Evolutionary conservation across 2,888 invertebrate species (phyloP), one percentile per base, ranked within the genome.

Genomic region (Gymnosoma rotundatum): DNA sequence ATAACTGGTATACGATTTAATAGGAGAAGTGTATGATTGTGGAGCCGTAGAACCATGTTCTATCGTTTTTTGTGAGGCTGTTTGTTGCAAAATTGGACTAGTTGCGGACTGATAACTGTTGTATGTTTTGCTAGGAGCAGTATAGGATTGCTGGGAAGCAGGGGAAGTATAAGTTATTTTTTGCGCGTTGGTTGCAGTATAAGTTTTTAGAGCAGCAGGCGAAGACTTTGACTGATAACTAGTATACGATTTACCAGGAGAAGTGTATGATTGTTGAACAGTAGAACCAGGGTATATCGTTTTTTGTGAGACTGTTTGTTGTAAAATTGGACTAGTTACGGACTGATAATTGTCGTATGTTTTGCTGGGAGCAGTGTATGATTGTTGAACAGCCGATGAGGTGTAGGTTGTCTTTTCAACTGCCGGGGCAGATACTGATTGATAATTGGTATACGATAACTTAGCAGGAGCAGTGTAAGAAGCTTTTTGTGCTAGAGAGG

Each of bases 51-150:
- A n/a, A n/a, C n/a, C n/a, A n/a, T n/a, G n/a, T n/a, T n/a, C n/a
- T n/a, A n/a, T n/a, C n/a, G 75, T 10, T 75, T 58, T 2, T n/a
- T 45, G n/a, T 32, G 54, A 0, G 78, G 63, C 3, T 61, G 38
- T 42, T 70, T 72, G n/a, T 72, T 83, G 80, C 4, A 6, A 14
- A 61, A 63, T 73, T 9, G 86, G 80, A 38, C 73, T 45, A 7
- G 74, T 69, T 21, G 75, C 32, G 0, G 32, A 32, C 7, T 32
- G 32, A 32, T 32, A 32, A 32, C 8, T 32, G 8, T 2, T 32
- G 38, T 86, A 84, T 0, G 82, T 74, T n/a, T 79, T 69, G 16
- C 79, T 70, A 12, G 82, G 21, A 14, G 78, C 70, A 7, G 58
- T 70, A 12, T 58, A 73, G 6, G 86, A 32, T 36, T 80, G 85